A percentile compares a stretch with the other conserved stretches of the same genome.
phyloP scores from a whole-genome alignment of 2,113 vertebrate genomes.

The Chamaetylas fuelleborni region DNA sequence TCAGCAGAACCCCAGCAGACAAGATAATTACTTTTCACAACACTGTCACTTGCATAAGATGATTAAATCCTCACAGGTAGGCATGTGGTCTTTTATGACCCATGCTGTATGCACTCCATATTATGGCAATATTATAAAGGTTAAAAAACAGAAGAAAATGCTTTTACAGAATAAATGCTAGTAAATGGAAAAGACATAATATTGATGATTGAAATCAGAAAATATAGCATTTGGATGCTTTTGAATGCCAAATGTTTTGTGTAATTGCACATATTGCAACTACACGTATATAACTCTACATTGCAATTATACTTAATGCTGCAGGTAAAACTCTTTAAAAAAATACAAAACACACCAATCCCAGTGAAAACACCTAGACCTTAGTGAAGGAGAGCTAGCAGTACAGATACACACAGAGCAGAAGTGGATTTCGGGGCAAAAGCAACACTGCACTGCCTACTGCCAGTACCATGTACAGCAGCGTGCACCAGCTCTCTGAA shows the following conservation, averaged over 20 bases:
- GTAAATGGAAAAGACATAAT: neutral
- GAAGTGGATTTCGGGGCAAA: neutral
- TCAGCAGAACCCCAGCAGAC: neutral
- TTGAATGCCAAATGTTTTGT: neutral
- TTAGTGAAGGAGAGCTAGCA: neutral
- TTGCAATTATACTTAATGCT: neutral
- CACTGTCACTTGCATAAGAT: neutral
- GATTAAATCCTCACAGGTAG: neutral
- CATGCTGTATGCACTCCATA: neutral
- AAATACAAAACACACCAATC: neutral
- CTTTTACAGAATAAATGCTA: neutral
- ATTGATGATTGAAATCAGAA: neutral
- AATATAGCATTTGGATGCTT: neutral
- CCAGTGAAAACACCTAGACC: neutral
- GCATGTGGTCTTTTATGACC: neutral
- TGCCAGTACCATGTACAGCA: fast-evolving
- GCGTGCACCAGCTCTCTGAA: fast-evolving
- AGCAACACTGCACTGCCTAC: neutral
- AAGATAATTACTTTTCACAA: neutral
- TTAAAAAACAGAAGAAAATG: neutral
- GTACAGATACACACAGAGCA: neutral
- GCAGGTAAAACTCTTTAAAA: neutral
- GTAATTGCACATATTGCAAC: neutral
- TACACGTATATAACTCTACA: neutral
- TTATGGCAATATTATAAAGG: neutral